Conservation (phyloP, 2,888 invertebrate species). For the Standfussiana lucernea region DNA sequence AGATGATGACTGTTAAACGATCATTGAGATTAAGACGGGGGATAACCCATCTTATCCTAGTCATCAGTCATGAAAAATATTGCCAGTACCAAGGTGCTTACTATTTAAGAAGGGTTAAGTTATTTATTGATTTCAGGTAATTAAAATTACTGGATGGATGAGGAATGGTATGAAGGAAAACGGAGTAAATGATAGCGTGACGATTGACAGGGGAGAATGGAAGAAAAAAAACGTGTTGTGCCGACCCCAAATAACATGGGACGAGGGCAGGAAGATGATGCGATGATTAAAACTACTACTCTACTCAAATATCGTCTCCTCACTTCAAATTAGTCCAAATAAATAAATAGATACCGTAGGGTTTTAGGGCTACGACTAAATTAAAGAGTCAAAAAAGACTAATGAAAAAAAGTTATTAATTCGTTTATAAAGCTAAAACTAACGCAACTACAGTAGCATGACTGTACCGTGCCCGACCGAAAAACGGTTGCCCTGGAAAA, state of each 20-base stretch:
- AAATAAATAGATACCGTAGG: not conserved
- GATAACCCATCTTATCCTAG: not conserved
- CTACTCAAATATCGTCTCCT: too few species aligned
- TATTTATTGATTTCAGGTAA: too few species aligned
- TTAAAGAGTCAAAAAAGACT: not conserved
- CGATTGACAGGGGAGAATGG: too few species aligned
- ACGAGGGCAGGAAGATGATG: too few species aligned
- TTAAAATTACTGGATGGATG: too few species aligned
- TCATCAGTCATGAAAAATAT: not conserved
- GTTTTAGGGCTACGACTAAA: not conserved
- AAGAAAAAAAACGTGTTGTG: too few species aligned
- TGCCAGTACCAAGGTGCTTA: not conserved
- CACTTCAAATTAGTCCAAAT: not conserved
- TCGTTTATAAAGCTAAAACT: not conserved
- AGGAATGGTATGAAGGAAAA: too few species aligned
- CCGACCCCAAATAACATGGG: too few species aligned
- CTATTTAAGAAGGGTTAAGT: not conserved
- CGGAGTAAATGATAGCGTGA: too few species aligned
- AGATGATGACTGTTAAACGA: too few species aligned
- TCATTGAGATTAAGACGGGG: too few species aligned
- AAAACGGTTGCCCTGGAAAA: not conserved
- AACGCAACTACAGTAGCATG: not conserved
- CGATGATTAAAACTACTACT: too few species aligned
- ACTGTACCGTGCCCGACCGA: not conserved
- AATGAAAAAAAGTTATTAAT: not conserved